phyloP scores from a whole-genome alignment of 2,797 vertebrate species.

The Saxicola maurus region DNA sequence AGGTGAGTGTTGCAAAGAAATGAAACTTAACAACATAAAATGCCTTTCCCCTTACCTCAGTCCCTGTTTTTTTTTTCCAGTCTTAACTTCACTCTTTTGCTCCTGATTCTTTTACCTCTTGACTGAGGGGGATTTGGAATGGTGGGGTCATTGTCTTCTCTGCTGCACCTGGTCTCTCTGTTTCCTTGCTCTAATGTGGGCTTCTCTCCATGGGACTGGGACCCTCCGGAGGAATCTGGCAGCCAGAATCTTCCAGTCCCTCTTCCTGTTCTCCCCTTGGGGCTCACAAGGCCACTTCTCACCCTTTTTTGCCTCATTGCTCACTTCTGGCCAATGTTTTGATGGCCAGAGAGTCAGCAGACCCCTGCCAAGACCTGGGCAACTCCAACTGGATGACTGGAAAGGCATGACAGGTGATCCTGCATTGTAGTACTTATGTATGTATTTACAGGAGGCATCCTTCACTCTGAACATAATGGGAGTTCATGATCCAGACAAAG shows the following conservation, averaged over 20 bases:
- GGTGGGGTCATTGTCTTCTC: rapidly evolving
- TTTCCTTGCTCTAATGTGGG: rapidly evolving
- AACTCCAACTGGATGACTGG: rapidly evolving
- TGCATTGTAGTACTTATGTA: rapidly evolving
- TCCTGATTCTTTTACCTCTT: neutral
- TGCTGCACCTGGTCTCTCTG: rapidly evolving
- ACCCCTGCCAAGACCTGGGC: neutral
- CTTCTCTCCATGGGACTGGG: rapidly evolving
- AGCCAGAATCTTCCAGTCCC: neutral
- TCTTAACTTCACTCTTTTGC: neutral
- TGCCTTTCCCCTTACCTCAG: rapidly evolving
- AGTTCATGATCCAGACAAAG: neutral
- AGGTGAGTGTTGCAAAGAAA: neutral
- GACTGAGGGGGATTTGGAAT: rapidly evolving
- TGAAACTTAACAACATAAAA: neutral
- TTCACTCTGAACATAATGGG: neutral
- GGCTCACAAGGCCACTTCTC: neutral
- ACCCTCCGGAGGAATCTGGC: neutral
- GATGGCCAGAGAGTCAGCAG: neutral
- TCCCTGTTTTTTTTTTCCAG: neutral
- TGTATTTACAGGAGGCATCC: neutral
- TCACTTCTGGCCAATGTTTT: neutral
- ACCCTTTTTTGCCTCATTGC: rapidly evolving
- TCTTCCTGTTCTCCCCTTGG: rapidly evolving
- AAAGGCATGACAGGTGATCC: neutral